Percentiles rank a stretch among this genome's conserved stretches.
Conservation (phyloP, 1,140 invertebrate genomes). For the Atta colombica region DNA sequence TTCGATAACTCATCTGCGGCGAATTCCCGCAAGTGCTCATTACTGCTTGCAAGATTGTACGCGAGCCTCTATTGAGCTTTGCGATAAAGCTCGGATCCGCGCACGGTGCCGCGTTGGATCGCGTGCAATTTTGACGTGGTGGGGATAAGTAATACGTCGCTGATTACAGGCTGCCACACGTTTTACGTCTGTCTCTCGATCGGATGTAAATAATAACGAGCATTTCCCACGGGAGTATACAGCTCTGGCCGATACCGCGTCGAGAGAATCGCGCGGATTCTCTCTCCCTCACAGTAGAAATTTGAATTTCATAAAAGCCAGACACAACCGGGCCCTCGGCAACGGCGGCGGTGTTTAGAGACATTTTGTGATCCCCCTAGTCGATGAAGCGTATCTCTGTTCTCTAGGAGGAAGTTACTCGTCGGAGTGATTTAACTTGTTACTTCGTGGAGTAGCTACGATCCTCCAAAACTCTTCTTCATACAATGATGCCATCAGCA, state of each 20-base stretch:
- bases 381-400: constrained; percentile 21
- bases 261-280: constrained; percentile 4
- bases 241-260: constrained; percentile 6
- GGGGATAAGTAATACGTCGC: constrained; percentile 51
- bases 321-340: constrained; percentile 1
- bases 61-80: constrained; percentile 34
- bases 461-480: not conserved
- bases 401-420: constrained; percentile 30
- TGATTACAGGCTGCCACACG: constrained; percentile 64
- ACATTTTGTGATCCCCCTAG: constrained; percentile 46
- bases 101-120: constrained; percentile 1
- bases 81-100: constrained; percentile 43
- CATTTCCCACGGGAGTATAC: constrained; percentile 42
- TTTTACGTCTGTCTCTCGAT: constrained; percentile 61
- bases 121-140: constrained; percentile 35
- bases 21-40: constrained; percentile 48
- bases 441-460: not conserved
- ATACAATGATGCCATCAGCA: not conserved
- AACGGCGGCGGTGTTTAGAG: constrained; percentile 36
- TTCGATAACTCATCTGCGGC: constrained; percentile 55
- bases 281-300: not conserved
- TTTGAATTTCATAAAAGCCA: constrained; percentile 55
- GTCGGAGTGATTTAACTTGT: constrained; percentile 16
- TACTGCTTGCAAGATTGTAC: constrained; percentile 28
- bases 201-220: constrained; percentile 61